Evolutionary conservation across 1,140 invertebrate genomes (phyloP), one percentile per base, ranked within the genome.

Genomic region (Cyclargus thomasi): DNA sequence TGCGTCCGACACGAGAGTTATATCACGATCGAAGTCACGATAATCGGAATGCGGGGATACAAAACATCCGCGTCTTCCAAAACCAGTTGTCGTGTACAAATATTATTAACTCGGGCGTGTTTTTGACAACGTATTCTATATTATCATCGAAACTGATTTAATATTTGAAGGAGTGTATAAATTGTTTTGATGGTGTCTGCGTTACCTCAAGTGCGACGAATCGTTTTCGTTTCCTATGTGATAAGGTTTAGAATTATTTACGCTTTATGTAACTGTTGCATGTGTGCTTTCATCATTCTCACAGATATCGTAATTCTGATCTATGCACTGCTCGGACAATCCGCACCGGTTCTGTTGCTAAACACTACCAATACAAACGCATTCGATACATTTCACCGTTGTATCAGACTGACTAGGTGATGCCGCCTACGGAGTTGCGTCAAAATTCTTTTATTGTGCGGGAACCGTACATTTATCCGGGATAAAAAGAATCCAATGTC

Each of bases 41-140:
- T 68, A 67, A 64, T 67, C 65, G 47, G 62, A 29, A 53, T 64
- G 65, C 35, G 65, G 65, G 65, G 67, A 72, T 71, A 76, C 68
- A 70, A 67, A 64, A 70, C 74, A 73, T 79, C 75, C 74, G 74
- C 74, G 66, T 74, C 70, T 64, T 11, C 39, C 10, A 47, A 65
- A 70, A 74, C 72, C 74, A 70, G 68, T 70, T 70, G 62, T 73
- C 53, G 69, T 74, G 64, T 72, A 16, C 39, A 47, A 47, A 29
- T 29, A 29, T 29, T 29, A 29, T 29, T 29, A 6, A 6, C 29
- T 7, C 4, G 0, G 5, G 29, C 8, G 29, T 47, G 14, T 14
- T 47, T 14, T 16, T 47, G 10, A 47, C 7, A 47, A 29, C 23
- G 23, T 29, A 6, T 29, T 2, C 6, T 3, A 23, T 23, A 23